Evolutionary conservation across 2,888 invertebrate species (phyloP), one percentile per base, ranked within the genome.

Genomic region (Polyommatus iphigenia): DNA sequence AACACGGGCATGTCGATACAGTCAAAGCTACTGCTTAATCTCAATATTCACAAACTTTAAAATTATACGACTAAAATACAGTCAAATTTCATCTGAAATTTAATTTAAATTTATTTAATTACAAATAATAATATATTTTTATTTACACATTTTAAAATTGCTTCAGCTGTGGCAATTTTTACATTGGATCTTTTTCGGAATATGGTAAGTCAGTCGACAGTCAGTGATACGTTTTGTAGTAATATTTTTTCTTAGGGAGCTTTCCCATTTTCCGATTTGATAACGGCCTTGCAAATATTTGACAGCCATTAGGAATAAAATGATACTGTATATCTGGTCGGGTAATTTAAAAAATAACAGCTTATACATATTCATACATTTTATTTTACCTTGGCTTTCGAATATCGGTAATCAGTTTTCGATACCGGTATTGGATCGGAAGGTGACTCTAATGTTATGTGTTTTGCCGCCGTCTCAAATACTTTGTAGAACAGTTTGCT

Each of bases 41-140:
- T 77, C 67, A 50, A 32, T 77, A 71, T 77, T 77, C 77, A 71
- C 50, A 71, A 71, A 71, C 29, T 29, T 36, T 77, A 46, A 18
- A 57, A 57, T 32, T 76, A 57, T 29, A 57, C 8, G 29, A n/a
- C 20, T 57, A 57, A 76, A 76, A 32, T 67, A 67, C 62, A 13
- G 24, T 13, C 62, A 67, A 67, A 67, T 32, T 67, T 18, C 67
- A 6, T 2, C 29, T 4, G 67, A 67, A 67, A 67, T 32, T 67
- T 18, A 15, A 67, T 67, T 15, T 6, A 67, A 67, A 32, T 67
- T 29, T 29, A 67, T 29, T 15, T 67, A 29, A 13, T 62, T 62
- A 24, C 20, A 62, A 3, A 13, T 20, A 62, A 24, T 10, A 13
- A 24, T 24, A 24, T 24, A 13, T 62, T 62, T 13, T 24, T 62